phyloP scores from a whole-genome alignment of 2,113 vertebrate genomes.

The Actinemys pallida region DNA sequence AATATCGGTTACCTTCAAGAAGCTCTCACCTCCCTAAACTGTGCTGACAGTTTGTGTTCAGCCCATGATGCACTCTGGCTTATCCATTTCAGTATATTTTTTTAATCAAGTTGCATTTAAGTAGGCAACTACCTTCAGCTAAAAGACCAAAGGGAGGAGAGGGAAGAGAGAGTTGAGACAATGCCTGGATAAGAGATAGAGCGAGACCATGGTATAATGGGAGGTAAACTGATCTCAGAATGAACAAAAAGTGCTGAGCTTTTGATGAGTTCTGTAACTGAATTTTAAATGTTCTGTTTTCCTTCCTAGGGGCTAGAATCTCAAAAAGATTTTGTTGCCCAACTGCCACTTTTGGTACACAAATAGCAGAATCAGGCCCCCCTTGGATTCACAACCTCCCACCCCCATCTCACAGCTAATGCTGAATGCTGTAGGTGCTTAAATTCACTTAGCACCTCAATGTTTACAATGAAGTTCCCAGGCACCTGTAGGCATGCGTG shows the following conservation, averaged over 20 bases:
- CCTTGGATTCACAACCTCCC: background rate
- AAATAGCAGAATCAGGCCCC: background rate
- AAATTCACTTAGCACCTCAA: background rate
- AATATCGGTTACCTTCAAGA: background rate
- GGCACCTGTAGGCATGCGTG: background rate
- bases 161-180: background rate
- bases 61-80: background rate
- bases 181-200: background rate
- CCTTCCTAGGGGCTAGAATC: background rate
- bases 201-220: background rate
- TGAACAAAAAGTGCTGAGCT: background rate
- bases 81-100: background rate
- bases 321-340: background rate
- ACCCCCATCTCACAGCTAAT: background rate
- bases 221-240: background rate
- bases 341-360: background rate
- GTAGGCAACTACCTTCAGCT: background rate
- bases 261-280: background rate
- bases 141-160: background rate
- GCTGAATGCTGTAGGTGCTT: background rate
- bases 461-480: background rate
- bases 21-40: background rate
- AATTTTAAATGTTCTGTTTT: background rate
- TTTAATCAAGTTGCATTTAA: background rate
- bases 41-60: background rate